These are phyloP conservation scores for Marasmarcha lunaedactyla DNA, from an alignment of 2,888 invertebrate species.

Conservation along the genomic window DNA sequence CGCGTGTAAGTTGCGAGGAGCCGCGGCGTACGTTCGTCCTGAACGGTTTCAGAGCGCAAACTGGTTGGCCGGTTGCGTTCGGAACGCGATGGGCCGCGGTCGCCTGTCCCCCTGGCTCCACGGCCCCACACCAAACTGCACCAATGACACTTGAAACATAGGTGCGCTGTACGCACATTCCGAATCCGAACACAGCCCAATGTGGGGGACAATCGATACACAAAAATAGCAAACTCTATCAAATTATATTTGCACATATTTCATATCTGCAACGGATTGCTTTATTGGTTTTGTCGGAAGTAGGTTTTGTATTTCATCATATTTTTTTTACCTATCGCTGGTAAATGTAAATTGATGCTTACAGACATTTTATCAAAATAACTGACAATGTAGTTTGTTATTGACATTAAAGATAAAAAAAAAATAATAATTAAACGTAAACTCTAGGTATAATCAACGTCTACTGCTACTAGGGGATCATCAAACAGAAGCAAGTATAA, in stretches of 20 bases:
- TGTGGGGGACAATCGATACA: conserved; percentile 42
- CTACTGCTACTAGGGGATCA: too few species aligned
- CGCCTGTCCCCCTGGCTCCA: conserved; percentile 22
- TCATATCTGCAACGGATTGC: too few species aligned
- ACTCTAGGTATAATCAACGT: too few species aligned
- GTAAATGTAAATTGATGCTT: too few species aligned
- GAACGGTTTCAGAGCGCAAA: conserved; percentile 57
- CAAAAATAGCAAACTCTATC: conserved; percentile 29
- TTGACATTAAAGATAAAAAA: too few species aligned
- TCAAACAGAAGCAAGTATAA: too few species aligned
- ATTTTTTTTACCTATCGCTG: too few species aligned
- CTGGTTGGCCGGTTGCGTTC: conserved; percentile 23
- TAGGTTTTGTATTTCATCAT: too few species aligned
- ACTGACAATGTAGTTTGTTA: too few species aligned
- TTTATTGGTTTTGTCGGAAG: too few species aligned
- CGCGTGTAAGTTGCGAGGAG: conserved; percentile 51
- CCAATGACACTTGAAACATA: conserved; percentile 60
- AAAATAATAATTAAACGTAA: too few species aligned
- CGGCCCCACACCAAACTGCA: conserved; percentile 63
- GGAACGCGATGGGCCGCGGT: conserved; percentile 20
- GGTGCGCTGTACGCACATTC: conserved; percentile 43
- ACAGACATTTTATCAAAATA: too few species aligned
- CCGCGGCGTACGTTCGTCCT: conserved; percentile 49
- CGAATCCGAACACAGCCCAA: conserved; percentile 15
- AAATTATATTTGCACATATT: background rate